Conservation (phyloP, 1,140 invertebrate species). For the Scaptomyza hsui region DNA sequence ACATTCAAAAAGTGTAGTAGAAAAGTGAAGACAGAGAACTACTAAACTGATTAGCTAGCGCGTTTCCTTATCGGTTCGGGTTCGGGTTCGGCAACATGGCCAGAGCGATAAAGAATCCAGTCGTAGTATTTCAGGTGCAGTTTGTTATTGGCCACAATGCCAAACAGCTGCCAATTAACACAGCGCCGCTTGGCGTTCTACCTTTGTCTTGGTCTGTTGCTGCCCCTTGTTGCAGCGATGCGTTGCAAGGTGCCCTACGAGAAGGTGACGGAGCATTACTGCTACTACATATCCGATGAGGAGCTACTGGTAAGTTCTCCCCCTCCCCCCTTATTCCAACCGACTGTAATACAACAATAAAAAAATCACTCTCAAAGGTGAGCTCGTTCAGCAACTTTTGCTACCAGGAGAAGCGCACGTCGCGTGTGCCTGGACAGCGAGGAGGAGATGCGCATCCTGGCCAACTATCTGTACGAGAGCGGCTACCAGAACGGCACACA, state of each 20-base stretch:
- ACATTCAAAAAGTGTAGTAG: no score
- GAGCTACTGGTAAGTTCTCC: slow-evolving; percentile 49
- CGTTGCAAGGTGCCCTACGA: slow-evolving; percentile 64
- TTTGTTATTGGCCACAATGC: slow-evolving; percentile 28
- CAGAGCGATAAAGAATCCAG: not conserved
- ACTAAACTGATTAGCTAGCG: not conserved
- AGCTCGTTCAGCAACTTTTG: slow-evolving; percentile 71
- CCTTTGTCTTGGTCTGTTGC: slow-evolving; percentile 1
- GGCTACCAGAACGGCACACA: slow-evolving; percentile 56
- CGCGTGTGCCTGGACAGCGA: slow-evolving; percentile 61
- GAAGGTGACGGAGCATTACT: slow-evolving; percentile 62
- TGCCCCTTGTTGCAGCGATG: not conserved
- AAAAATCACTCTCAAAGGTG: slow-evolving; percentile 18
- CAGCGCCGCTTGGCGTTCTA: not conserved
- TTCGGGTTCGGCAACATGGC: not conserved
- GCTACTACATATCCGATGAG: slow-evolving; percentile 55
- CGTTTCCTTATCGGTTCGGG: not conserved
- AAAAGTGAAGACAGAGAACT: not conserved
- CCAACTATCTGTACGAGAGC: slow-evolving; percentile 44
- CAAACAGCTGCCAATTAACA: slow-evolving; percentile 18
- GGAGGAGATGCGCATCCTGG: slow-evolving; percentile 59
- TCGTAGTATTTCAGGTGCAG: slow-evolving; percentile 6
- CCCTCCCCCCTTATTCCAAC: not conserved
- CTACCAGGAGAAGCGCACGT: slow-evolving; percentile 69
- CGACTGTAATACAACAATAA: not conserved